Base-by-base conservation (phyloP, 2,888 invertebrate genomes). In the Galeopsomyia nigrocyanea region DNA sequence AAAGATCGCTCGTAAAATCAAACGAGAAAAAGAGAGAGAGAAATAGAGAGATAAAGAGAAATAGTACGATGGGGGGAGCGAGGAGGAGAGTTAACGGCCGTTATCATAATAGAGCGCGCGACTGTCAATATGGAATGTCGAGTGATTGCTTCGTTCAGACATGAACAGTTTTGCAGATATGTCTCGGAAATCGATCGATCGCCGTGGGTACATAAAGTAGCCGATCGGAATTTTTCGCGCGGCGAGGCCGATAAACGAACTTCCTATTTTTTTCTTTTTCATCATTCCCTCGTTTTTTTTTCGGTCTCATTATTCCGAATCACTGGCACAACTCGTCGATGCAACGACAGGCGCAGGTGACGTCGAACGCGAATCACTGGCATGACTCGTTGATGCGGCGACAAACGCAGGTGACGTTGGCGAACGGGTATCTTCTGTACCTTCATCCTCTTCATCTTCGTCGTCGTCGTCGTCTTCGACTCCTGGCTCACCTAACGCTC, bases 401-500 rank as follows among this genome's bases (percentile, higher is more conserved):
- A 10, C 56, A 10, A 14, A 14, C 14, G 55, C 69, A 21, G 70
- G 22, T 49, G 71, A 21, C 50, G 65, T 21, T 26, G 53, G 26
- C 60, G 47, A 17, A 21, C 47, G 26, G 19, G 14, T 51, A 14
- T 49, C 57, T 51, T 50, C 31, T 53, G 26, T n/a, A 9, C 6
- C 56, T n/a, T 61, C 55, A 10, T 57, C 47, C 7, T 53, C 51
- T 14, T 65, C 65, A 17, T 39, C 65, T 13, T 64, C 60, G 0
- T 92, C 92, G 63, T 75, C 72, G 13, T 92, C 92, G 80, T 94
- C 94, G 83, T 94, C 94, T 73, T 90, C 90, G 66, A 87, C 88
- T 21, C 90, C 90, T 0, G 95, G 95, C 84, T 95, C 95, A 0
- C 95, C 95, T 7, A 95, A 88, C 0, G 95, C 95, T 80, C 94